phyloP scores from a whole-genome alignment of 1,140 invertebrate species.

The Tetramorium simillimum region DNA sequence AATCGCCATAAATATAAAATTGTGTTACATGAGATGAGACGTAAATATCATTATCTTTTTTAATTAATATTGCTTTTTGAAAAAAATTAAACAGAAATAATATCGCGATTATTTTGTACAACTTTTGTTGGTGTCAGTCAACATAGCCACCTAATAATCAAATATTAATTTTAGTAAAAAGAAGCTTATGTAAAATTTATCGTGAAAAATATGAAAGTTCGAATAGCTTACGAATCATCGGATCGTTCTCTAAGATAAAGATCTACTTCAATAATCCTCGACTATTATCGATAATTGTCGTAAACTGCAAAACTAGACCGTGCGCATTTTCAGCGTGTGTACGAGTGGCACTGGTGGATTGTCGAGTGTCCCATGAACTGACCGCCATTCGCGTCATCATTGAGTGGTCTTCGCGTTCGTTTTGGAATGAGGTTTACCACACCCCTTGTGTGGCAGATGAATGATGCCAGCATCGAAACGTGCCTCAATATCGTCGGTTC shows the following conservation, averaged over 20 bases:
- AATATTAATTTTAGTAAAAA: neutral
- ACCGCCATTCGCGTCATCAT: conserved; percentile 49
- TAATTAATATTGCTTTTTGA: neutral
- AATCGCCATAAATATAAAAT: neutral
- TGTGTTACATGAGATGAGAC: neutral
- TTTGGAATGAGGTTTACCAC: conserved; percentile 48
- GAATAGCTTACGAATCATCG: neutral
- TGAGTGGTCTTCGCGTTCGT: conserved; percentile 38
- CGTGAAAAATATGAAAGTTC: neutral
- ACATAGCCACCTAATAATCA: neutral
- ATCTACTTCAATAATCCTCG: neutral
- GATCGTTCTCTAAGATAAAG: neutral
- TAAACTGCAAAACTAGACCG: conserved; percentile 15
- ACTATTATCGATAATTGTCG: neutral
- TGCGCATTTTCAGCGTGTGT: conserved; percentile 31
- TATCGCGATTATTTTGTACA: neutral
- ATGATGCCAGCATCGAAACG: conserved; percentile 27
- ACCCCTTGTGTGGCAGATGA: conserved; percentile 3
- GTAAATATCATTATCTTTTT: neutral
- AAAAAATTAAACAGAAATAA: neutral
- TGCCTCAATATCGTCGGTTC: neutral
- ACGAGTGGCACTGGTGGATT: conserved; percentile 20
- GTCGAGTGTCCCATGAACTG: conserved; percentile 28
- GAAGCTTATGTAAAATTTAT: neutral
- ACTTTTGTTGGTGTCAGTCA: neutral